Evolutionary conservation across 2,888 invertebrate species (phyloP), one percentile per base, ranked within the genome.

Genomic region (Melieria omissa): DNA sequence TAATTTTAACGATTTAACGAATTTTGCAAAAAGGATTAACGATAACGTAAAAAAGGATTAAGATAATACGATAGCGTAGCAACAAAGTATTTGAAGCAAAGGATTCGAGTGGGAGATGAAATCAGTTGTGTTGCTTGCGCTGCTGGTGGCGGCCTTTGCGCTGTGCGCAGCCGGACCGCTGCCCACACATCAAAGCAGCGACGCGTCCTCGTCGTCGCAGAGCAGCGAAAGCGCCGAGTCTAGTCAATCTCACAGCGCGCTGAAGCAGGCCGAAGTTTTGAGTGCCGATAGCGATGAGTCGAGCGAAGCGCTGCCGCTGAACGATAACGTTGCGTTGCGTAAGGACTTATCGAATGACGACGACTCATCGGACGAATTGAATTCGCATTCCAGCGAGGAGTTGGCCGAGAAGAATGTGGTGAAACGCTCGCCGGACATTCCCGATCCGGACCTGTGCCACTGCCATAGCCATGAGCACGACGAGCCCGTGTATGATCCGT

Each of bases 351-450:
- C 29, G 29, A 3, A 29, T 29, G 29, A 29, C 29, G 29, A 29
- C 29, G 29, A 29, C 29, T 1, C 3, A 29, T 29, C 29, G 29
- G 29, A 45, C 7, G 44, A 55, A 16, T 12, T 10, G n/a, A 44
- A 54, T 46, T 60, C 65, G 12, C 16, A 29, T 41, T 52, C 55
- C 42, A 52, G 49, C 10, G 61, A 60, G 12, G 68, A 65, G n/a
- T 46, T 52, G 7, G 14, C 29, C 4, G 57, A n/a, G 41, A 62
- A 52, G 47, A 52, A 9, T 5, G 46, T 62, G 29, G 52, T 63
- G 9, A 69, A 69, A 68, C 72, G 72, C 2, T 46, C 46, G 12
- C 64, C 44, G 8, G 65, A 65, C 5, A 72, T 65, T 10, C 72
- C 72, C 14, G 69, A 72, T 65, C 45, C 64, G 10, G 72, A 72